Evolutionary conservation across 1,140 invertebrate genomes (phyloP).

Genomic region (Cydia splendana): DNA sequence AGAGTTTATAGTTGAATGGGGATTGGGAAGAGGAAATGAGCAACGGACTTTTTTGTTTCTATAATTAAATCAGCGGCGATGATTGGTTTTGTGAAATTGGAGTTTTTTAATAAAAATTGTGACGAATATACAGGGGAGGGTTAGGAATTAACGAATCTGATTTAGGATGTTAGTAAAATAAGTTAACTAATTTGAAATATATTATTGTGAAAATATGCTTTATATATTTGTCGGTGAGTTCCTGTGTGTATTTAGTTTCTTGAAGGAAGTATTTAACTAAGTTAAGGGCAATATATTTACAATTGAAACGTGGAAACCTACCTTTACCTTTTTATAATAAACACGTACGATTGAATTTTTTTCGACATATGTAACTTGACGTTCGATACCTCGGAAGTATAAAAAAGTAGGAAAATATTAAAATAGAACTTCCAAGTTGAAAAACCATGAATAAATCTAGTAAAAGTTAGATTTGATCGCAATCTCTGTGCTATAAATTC

Average conservation of each 20-base stretch:
- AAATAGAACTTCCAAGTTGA: not conserved
- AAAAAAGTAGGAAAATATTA: not conserved
- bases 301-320: too few relatives aligned
- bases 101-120: conserved; percentile 22
- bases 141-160: conserved; percentile 1
- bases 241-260: too few relatives aligned
- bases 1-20: not conserved
- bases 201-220: not conserved
- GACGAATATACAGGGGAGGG: not conserved
- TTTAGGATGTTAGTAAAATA: not conserved
- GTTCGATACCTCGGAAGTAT: not conserved
- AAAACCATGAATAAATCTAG: conserved; percentile 15
- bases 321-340: too few relatives aligned
- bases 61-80: conserved; percentile 31
- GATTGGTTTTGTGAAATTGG: conserved; percentile 30
- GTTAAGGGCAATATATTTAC: too few relatives aligned
- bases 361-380: too few relatives aligned
- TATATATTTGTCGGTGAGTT: too few relatives aligned
- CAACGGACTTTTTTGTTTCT: conserved; percentile 22
- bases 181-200: not conserved
- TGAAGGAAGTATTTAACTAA: too few relatives aligned
- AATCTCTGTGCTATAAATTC: conserved; percentile 9
- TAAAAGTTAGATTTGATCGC: conserved; percentile 16
- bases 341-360: too few relatives aligned
- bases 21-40: not conserved